Conservation (phyloP, 2,888 invertebrate species). For the Nephrotoma appendiculata region DNA sequence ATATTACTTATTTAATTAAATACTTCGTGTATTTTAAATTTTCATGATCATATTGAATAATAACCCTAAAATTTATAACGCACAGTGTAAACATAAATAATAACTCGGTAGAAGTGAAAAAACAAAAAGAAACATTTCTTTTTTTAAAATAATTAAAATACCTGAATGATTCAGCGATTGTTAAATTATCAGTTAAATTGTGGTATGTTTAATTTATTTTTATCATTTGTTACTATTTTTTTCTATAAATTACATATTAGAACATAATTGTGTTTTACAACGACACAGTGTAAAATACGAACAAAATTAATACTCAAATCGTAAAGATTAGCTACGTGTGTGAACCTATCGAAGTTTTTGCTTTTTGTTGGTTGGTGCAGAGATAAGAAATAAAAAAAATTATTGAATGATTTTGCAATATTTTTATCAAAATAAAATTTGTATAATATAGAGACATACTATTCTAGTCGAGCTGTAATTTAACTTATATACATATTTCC, state of each 20-base stretch:
- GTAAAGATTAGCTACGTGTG: not conserved
- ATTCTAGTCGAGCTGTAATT: not conserved
- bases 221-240: not conserved
- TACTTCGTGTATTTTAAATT: not conserved
- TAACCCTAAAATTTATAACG: not conserved
- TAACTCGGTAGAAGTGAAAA: not conserved
- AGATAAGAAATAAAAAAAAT: not conserved
- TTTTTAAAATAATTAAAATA: not conserved
- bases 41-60: not conserved
- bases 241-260: not conserved
- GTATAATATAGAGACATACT: not conserved
- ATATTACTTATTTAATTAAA: not conserved
- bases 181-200: not conserved
- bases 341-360: not conserved
- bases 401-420: not conserved
- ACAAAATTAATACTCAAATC: not conserved
- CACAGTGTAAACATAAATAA: not conserved
- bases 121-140: not conserved
- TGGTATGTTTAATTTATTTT: not conserved
- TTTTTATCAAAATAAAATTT: not conserved
- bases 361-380: not conserved
- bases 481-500: not conserved
- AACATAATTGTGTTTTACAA: not conserved
- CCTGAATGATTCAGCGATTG: not conserved
- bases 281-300: not conserved